Conservation (phyloP, 2,113 vertebrate species). For the Phasianus colchicus region DNA sequence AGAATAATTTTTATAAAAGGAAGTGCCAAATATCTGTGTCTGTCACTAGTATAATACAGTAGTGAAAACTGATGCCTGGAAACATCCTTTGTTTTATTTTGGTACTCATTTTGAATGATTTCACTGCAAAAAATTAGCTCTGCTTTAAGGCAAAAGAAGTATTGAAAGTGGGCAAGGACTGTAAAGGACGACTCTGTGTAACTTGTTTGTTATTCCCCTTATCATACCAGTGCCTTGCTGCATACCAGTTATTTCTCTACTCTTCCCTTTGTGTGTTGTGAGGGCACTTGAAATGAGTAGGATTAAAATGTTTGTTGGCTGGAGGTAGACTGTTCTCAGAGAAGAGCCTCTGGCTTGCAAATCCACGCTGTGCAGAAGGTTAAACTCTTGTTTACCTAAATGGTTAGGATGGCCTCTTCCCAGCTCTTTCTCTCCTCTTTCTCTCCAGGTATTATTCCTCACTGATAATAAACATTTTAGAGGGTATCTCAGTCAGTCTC, state of each 20-base stretch:
- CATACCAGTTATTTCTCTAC: neutral
- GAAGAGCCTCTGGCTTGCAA: neutral
- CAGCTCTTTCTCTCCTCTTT: neutral
- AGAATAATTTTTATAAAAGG: neutral
- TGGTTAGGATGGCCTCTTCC: neutral
- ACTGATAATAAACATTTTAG: neutral
- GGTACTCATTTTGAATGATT: neutral
- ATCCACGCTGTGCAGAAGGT: neutral
- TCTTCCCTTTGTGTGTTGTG: neutral
- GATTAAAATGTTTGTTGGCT: neutral
- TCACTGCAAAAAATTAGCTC: neutral
- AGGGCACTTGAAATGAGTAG: slow-evolving; percentile 5
- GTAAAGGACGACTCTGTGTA: neutral
- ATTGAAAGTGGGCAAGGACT: neutral
- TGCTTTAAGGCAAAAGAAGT: slow-evolving; percentile 2
- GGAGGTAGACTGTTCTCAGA: neutral
- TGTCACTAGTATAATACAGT: neutral
- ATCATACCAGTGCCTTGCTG: neutral
- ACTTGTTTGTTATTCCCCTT: neutral
- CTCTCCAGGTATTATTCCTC: neutral
- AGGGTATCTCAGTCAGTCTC: neutral
- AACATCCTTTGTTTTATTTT: neutral
- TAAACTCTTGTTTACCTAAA: neutral
- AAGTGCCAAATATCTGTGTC: neutral
- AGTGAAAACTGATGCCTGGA: neutral